Conservation (phyloP, 1,140 invertebrate species). For the Sweltsa coloradensis region DNA sequence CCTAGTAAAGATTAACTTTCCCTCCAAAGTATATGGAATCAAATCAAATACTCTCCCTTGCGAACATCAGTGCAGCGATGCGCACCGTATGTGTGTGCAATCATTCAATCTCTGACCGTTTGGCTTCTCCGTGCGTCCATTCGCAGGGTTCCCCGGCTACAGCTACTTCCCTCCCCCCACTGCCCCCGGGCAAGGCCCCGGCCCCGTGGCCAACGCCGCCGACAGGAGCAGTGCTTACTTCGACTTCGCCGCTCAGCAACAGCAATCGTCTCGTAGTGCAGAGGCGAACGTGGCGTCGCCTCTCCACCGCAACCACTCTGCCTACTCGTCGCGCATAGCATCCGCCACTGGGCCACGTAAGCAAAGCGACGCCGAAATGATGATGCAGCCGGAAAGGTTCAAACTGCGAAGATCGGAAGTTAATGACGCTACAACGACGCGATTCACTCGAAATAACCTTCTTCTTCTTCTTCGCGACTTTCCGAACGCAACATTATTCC, state of each 20-base stretch:
- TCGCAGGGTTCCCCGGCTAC: slow-evolving; percentile 28
- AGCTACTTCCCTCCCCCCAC: slow-evolving; percentile 27
- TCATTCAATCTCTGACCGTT: background rate
- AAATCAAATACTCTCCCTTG: too few species aligned
- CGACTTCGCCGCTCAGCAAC: slow-evolving; percentile 18
- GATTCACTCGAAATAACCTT: too few species aligned
- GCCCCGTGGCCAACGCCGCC: slow-evolving; percentile 19
- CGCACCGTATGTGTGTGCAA: background rate
- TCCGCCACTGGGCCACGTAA: background rate
- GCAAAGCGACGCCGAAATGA: slow-evolving; percentile 2
- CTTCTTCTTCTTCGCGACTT: too few species aligned
- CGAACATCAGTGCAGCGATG: too few species aligned
- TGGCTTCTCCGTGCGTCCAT: slow-evolving; percentile 8
- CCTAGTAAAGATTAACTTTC: too few species aligned
- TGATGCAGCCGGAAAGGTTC: slow-evolving; percentile 15
- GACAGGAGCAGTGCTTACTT: slow-evolving; percentile 19
- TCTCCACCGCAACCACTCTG: slow-evolving; percentile 8
- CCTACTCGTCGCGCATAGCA: background rate
- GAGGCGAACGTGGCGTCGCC: slow-evolving; percentile 13
- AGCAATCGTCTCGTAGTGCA: background rate
- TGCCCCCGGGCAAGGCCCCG: slow-evolving; percentile 18
- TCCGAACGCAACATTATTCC: too few species aligned
- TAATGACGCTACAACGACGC: too few species aligned
- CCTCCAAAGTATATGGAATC: too few species aligned
- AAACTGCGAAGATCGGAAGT: too few species aligned